These are phyloP conservation scores for Tachyglossus aculeatus DNA, from an alignment of 2,797 vertebrate genomes.

Conservation along the genomic window DNA sequence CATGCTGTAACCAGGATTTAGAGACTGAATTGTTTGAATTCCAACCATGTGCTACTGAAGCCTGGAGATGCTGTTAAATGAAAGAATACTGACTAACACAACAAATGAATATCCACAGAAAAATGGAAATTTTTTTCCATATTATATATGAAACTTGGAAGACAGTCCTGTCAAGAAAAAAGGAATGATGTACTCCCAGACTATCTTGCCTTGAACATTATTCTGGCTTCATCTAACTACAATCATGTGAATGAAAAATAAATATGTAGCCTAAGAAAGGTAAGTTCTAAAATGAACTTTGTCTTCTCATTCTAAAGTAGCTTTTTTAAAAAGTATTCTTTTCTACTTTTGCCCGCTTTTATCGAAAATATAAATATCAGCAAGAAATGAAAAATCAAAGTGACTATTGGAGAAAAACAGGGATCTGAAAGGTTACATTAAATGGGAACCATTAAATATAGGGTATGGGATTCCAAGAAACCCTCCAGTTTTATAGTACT, in stretches of 20 bases:
- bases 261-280: accelerated
- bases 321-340: accelerated
- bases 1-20: not conserved
- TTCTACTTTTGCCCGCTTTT: accelerated
- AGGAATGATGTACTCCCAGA: too few species aligned
- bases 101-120: not conserved
- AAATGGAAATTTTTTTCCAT: too few species aligned
- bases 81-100: too few species aligned
- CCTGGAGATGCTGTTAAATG: too few species aligned
- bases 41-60: too few species aligned
- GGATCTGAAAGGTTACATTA: not conserved
- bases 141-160: too few species aligned
- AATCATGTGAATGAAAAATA: not conserved
- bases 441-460: not conserved
- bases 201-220: too few species aligned
- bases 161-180: too few species aligned
- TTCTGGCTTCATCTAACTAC: not conserved
- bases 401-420: not conserved
- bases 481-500: not conserved
- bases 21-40: not conserved
- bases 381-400: not conserved
- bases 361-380: not conserved
- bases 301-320: not conserved
- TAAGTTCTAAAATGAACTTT: not conserved
- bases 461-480: not conserved